A percentile compares a stretch with the other conserved stretches of the same genome.
These are phyloP conservation scores for Hyperoodon ampullatus DNA, from an alignment of 2,113 vertebrate genomes.

Conservation along the genomic window DNA sequence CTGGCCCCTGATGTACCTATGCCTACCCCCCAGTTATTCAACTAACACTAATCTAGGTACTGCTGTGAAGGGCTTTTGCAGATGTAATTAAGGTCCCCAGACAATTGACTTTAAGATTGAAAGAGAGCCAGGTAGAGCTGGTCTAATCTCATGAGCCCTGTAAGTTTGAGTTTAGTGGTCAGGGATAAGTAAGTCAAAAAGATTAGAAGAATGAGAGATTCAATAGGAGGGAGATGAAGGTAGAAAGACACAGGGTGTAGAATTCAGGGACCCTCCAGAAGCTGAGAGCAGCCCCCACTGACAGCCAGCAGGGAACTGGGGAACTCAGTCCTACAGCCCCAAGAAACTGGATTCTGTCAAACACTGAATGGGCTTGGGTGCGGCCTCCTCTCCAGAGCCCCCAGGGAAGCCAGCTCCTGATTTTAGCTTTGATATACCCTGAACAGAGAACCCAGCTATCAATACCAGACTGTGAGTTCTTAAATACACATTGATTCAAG, in stretches of 20 bases:
- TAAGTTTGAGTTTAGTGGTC: not conserved
- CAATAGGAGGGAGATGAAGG: not conserved
- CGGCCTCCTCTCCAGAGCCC: not conserved
- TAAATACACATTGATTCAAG: not conserved
- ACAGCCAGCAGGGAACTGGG: not conserved
- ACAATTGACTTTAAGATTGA: not conserved
- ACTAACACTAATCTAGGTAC: not conserved
- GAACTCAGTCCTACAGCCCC: not conserved
- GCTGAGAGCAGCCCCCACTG: not conserved
- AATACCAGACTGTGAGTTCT: not conserved
- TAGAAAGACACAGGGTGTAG: fast-evolving
- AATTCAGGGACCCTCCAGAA: not conserved
- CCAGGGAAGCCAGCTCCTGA: not conserved
- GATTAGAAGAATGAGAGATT: not conserved
- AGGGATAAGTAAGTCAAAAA: not conserved
- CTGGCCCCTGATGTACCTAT: fast-evolving
- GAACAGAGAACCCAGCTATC: not conserved
- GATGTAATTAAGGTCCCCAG: not conserved
- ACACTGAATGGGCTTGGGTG: not conserved
- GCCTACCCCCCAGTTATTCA: not conserved
- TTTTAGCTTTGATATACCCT: not conserved
- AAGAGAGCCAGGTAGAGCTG: not conserved
- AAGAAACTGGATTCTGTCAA: not conserved
- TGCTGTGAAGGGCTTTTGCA: not conserved
- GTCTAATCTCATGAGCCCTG: not conserved